A percentile compares a stretch with the other conserved stretches of the same genome.
Conservation (phyloP, 2,888 invertebrate species). For the Perizoma affinitatum region DNA sequence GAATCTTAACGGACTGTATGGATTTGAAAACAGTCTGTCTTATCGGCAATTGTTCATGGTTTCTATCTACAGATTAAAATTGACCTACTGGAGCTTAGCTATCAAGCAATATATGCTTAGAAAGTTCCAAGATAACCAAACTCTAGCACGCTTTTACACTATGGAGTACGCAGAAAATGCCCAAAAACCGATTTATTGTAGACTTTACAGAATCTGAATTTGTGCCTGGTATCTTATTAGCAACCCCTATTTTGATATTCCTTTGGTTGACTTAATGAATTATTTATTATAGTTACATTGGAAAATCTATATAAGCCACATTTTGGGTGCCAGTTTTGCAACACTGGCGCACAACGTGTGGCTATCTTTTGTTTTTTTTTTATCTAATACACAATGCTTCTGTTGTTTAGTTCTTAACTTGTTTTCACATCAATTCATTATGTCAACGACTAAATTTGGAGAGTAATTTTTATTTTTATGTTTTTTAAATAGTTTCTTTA, state of each 20-base stretch:
- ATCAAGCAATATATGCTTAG: slow-evolving; percentile 6
- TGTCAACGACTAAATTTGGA: slow-evolving; percentile 18
- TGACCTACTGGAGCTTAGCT: slow-evolving; percentile 25
- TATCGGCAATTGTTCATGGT: slow-evolving; percentile 44
- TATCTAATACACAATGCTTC: not conserved
- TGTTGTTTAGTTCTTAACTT: not conserved
- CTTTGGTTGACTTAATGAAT: slow-evolving; percentile 31
- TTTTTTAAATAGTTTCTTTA: slow-evolving; percentile 13
- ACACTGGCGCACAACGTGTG: slow-evolving; percentile 30
- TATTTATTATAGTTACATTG: not conserved
- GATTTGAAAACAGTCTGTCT: slow-evolving; percentile 49
- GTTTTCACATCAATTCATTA: not conserved
- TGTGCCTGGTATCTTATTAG: slow-evolving; percentile 50
- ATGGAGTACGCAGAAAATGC: slow-evolving; percentile 15
- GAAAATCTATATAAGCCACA: slow-evolving; percentile 4
- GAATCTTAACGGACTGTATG: slow-evolving; percentile 57
- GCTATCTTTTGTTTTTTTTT: slow-evolving; percentile 1
- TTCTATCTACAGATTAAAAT: slow-evolving; percentile 12
- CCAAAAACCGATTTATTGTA: slow-evolving; percentile 56
- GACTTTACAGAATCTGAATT: slow-evolving; percentile 52
- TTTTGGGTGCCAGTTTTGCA: slow-evolving; percentile 29
- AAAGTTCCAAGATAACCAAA: slow-evolving; percentile 13
- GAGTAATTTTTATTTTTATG: slow-evolving; percentile 9
- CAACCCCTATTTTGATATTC: slow-evolving; percentile 13
- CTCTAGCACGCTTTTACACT: slow-evolving; percentile 12